Conservation (phyloP, 2,888 invertebrate genomes). For the Scaptomyza parva region DNA sequence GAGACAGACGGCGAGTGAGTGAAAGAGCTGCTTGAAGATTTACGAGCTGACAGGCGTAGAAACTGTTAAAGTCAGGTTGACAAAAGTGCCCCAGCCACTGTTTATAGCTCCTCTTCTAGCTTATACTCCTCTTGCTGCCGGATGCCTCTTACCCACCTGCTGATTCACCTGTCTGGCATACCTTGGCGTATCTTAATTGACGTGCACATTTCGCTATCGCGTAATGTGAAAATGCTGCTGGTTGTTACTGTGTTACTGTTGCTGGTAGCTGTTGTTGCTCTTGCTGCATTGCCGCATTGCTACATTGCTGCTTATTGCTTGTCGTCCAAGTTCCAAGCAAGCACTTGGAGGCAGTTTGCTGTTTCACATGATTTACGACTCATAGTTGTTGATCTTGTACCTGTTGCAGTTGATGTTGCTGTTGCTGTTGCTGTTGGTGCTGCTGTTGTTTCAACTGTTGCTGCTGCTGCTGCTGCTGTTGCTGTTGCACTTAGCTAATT, state of each 20-base stretch:
- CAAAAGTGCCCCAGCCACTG: constrained; percentile 73
- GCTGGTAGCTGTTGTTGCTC: constrained; percentile 12
- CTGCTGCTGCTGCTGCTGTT: constrained; percentile 26
- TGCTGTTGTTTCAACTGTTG: constrained; percentile 3
- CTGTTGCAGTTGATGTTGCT: constrained; percentile 11
- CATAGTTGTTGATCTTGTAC: constrained; percentile 44
- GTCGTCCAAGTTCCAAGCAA: constrained; percentile 40
- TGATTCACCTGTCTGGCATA: constrained; percentile 77
- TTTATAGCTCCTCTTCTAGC: constrained; percentile 29
- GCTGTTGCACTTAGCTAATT: constrained; percentile 65
- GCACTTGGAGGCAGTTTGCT: constrained; percentile 50
- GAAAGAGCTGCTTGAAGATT: constrained; percentile 40
- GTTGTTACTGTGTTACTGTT: constrained; percentile 36
- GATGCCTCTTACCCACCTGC: constrained; percentile 45
- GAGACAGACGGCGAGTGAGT: neutral
- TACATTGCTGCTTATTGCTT: too few relatives aligned
- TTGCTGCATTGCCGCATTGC: too few relatives aligned
- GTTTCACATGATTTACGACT: constrained; percentile 72
- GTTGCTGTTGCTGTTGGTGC: constrained; percentile 11
- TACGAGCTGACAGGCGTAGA: constrained; percentile 81
- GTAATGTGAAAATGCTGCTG: constrained; percentile 77
- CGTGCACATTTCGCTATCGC: constrained; percentile 81
- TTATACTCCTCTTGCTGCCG: neutral
- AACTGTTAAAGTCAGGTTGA: constrained; percentile 79
- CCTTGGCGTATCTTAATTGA: constrained; percentile 79